phyloP scores from a whole-genome alignment of 1,140 invertebrate genomes.

The Leucophenga varia region DNA sequence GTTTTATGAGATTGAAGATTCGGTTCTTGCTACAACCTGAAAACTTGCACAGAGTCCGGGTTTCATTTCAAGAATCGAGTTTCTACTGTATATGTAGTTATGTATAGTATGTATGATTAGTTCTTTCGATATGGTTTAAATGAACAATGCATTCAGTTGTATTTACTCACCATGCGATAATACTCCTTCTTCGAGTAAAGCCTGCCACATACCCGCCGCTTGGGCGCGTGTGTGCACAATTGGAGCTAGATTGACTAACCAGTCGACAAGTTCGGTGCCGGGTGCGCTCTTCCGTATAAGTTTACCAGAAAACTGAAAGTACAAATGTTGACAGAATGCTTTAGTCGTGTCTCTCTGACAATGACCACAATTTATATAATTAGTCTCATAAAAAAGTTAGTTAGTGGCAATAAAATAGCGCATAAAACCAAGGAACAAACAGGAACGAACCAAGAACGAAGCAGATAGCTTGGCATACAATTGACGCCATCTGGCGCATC shows the following conservation, averaged over 20 bases:
- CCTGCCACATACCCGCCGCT: constrained; percentile 82
- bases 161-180: constrained; percentile 73
- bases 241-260: constrained; percentile 65
- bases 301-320: constrained; percentile 60
- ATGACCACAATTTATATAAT: constrained; percentile 5
- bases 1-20: no score
- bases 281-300: constrained; percentile 63
- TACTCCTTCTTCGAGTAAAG: constrained; percentile 79
- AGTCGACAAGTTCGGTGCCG: constrained; percentile 76
- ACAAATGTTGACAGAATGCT: constrained; percentile 7
- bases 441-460: neutral
- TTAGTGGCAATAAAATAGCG: neutral
- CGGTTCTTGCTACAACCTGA: no score
- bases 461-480: no score
- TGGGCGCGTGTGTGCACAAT: constrained; percentile 67
- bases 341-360: constrained; percentile 3
- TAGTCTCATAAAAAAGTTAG: neutral
- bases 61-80: no score
- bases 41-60: no score
- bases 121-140: no score
- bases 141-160: no score
- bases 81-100: no score
- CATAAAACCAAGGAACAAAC: neutral
- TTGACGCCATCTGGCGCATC: neutral
- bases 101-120: no score